Percentiles rank a stretch among this genome's conserved stretches.
Conservation (phyloP, 1,140 invertebrate genomes). For the Chrysomallon squamiferum region DNA sequence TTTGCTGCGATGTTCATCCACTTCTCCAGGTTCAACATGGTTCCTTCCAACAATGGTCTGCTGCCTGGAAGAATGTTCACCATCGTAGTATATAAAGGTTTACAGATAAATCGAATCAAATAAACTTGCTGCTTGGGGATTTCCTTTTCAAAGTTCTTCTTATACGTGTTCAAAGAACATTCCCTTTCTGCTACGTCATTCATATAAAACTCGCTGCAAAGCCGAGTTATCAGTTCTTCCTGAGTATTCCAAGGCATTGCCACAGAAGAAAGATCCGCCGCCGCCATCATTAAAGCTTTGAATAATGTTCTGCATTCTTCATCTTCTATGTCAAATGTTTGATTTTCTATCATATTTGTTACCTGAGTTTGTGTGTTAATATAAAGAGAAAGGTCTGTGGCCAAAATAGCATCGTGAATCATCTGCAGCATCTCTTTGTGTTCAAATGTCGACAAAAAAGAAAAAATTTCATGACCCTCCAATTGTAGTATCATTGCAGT, state of each 20-base stretch:
- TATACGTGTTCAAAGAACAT: too few relatives aligned
- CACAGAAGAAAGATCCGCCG: conserved; percentile 43
- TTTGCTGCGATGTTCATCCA: too few relatives aligned
- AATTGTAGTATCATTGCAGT: conserved; percentile 44
- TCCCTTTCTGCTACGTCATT: conserved; percentile 75
- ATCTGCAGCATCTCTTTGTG: conserved; percentile 42
- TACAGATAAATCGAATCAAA: too few relatives aligned
- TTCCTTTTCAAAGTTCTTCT: conserved; percentile 73
- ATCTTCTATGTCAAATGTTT: conserved; percentile 18
- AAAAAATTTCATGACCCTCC: conserved; percentile 48
- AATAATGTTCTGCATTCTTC: neutral
- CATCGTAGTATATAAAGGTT: too few relatives aligned
- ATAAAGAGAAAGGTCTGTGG: conserved; percentile 50
- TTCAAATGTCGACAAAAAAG: conserved; percentile 26
- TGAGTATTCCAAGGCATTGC: conserved; percentile 49
- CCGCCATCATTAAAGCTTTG: conserved; percentile 42
- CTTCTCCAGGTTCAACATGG: too few relatives aligned
- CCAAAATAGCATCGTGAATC: conserved; percentile 44
- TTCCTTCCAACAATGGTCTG: too few relatives aligned
- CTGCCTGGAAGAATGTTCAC: too few relatives aligned
- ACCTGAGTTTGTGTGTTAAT: conserved; percentile 40
- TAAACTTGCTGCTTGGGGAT: conserved; percentile 74
- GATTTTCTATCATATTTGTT: conserved; percentile 15
- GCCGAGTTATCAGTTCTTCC: conserved; percentile 25
- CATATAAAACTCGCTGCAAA: conserved; percentile 52